A percentile compares a stretch with the other conserved stretches of the same genome.
Evolutionary conservation across 2,888 invertebrate species (phyloP).

Genomic region (Apoderus coryli): DNA sequence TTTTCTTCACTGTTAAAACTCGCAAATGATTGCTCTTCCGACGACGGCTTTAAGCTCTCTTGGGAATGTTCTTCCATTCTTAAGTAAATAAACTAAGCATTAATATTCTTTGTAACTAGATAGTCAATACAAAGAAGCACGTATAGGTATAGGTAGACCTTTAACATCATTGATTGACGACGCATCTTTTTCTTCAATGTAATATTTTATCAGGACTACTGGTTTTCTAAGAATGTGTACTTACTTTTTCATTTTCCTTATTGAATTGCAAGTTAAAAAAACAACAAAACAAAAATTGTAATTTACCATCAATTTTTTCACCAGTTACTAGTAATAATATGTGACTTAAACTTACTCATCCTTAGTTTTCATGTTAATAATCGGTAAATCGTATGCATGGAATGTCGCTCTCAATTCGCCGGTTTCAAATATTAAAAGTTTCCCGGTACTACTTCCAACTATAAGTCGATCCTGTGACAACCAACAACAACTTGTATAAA

Average conservation of each 20-base stretch:
- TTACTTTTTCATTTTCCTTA: constrained; percentile 10
- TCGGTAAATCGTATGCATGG: constrained; percentile 41
- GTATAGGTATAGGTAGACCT: too few species aligned
- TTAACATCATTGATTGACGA: too few species aligned
- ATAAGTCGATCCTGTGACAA: constrained; percentile 69
- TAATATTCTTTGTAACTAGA: too few species aligned
- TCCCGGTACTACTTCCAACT: constrained; percentile 64
- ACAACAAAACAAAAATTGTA: background rate
- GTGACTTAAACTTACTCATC: constrained; percentile 34
- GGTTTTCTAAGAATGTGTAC: constrained; percentile 6
- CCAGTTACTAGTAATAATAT: too few species aligned
- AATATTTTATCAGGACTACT: too few species aligned
- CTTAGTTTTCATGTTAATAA: constrained; percentile 47
- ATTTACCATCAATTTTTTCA: background rate
- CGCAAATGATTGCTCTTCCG: constrained; percentile 28
- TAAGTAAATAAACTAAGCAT: constrained; percentile 8
- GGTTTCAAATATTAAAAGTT: constrained; percentile 67
- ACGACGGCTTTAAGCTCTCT: constrained; percentile 32
- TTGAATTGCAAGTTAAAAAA: too few species aligned
- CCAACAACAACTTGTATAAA: constrained; percentile 67
- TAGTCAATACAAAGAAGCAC: too few species aligned
- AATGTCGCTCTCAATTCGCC: constrained; percentile 64
- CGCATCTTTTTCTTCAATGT: too few species aligned
- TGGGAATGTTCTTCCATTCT: constrained; percentile 29
- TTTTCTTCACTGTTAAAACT: constrained; percentile 20